These are phyloP conservation scores for Apotomis capreana DNA, from an alignment of 2,888 invertebrate species.

Conservation along the genomic window DNA sequence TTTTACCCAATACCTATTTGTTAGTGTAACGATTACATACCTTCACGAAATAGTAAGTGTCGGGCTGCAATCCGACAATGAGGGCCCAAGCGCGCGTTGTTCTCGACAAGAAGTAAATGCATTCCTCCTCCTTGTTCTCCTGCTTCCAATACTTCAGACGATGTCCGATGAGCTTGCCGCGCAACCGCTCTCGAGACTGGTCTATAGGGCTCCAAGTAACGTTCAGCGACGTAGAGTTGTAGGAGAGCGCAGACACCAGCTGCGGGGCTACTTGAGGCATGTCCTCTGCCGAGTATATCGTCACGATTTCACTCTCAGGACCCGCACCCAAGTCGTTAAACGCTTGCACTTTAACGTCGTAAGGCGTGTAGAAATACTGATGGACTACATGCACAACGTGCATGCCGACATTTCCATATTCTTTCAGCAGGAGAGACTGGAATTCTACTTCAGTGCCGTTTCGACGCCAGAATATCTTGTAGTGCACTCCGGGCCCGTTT, in stretches of 20 bases:
- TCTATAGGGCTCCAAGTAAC: conserved; percentile 96
- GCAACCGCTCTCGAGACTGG: conserved; percentile 90
- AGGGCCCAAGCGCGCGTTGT: conserved; percentile 93
- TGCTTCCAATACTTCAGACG: conserved; percentile 96
- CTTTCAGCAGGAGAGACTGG: conserved; percentile 87
- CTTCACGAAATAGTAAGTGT: conserved; percentile 96
- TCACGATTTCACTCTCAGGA: conserved; percentile 89
- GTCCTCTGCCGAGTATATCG: conserved; percentile 94
- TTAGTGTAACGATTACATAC: conserved; percentile 58
- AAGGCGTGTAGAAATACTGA: conserved; percentile 91
- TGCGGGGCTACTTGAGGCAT: conserved; percentile 97
- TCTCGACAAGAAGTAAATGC: conserved; percentile 92
- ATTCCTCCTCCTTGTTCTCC: conserved; percentile 88
- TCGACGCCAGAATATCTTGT: conserved; percentile 94
- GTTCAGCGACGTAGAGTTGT: conserved; percentile 96
- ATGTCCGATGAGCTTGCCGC: conserved; percentile 96
- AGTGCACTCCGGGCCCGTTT: conserved; percentile 94
- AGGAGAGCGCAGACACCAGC: conserved; percentile 89
- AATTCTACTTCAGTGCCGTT: conserved; percentile 89
- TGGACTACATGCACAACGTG: conserved; percentile 90
- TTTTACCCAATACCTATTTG: too few relatives aligned
- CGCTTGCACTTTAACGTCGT: conserved; percentile 93
- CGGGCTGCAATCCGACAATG: conserved; percentile 95
- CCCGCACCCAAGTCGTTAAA: conserved; percentile 92
- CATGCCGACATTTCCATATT: conserved; percentile 89